Evolutionary conservation across 2,888 invertebrate species (phyloP), one percentile per base, ranked within the genome.

Genomic region (Pachliopta kotzebuea): DNA sequence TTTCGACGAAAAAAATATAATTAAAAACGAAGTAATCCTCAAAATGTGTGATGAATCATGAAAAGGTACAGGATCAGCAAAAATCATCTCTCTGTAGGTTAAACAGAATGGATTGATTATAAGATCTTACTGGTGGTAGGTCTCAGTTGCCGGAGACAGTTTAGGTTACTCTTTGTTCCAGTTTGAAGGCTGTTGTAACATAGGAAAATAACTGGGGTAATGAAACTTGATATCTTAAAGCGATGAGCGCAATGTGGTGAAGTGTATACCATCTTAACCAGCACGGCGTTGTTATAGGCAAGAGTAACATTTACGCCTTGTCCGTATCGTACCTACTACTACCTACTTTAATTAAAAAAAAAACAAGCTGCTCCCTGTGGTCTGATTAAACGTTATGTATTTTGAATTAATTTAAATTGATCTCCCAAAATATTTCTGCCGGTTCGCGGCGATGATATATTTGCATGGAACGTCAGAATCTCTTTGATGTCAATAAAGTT

Each of bases 401-500:
- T 45, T 45, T 23, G 21, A 11, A n/a, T 21, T 23, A 52, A 52
- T 52, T 52, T 14, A 23, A 52, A 21, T 11, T 21, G 50, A 52
- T 52, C n/a, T 52, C 11, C 0, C 1, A 23, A 21, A 52, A 52
- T n/a, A n/a, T 3, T 23, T 52, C 17, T 23, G 21, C 9, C 50
- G 21, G 50, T 23, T 21, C n/a, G 21, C 21, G 50, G 50, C 50
- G 21, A 52, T 52, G 50, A 52, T 52, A 52, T 52, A 52, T 52
- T 52, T 52, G 50, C 50, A 52, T 21, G 21, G 14, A 21, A 52
- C 9, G 50, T 52, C 21, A 21, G 50, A 21, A 52, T 21, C 21
- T 21, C 50, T 52, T 52, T 52, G 50, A 52, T 23, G 50, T 23
- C 21, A 52, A 52, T 23, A 52, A 21, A 52, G 50, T 52, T 52